Conservation (phyloP, 2,888 invertebrate genomes). For the Leuctra nigra region DNA sequence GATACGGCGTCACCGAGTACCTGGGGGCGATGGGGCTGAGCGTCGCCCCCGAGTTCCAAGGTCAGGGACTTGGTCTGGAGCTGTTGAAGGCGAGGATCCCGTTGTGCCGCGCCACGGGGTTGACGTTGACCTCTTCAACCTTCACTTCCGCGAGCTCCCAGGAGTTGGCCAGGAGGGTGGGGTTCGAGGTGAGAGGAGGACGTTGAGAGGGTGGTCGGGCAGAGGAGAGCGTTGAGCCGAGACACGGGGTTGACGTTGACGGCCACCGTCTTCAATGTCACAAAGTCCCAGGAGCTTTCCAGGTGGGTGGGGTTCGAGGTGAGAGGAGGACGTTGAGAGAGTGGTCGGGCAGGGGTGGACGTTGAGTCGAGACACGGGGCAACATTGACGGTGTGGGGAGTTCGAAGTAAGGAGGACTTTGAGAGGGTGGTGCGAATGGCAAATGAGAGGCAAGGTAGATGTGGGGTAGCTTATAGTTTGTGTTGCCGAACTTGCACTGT, state of each 20-base stretch:
- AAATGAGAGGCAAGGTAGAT: too few relatives aligned
- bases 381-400: too few relatives aligned
- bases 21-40: constrained; percentile 46
- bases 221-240: constrained; percentile 33
- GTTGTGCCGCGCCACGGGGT: constrained; percentile 13
- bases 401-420: too few relatives aligned
- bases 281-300: constrained; percentile 21
- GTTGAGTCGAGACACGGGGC: too few relatives aligned
- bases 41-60: constrained; percentile 44
- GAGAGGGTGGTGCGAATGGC: too few relatives aligned
- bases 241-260: constrained; percentile 21
- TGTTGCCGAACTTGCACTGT: too few relatives aligned
- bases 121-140: constrained; percentile 20
- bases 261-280: constrained; percentile 21
- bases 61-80: constrained; percentile 42
- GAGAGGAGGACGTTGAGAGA: too few relatives aligned
- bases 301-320: constrained; percentile 21
- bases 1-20: constrained; percentile 41
- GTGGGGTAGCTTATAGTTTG: too few relatives aligned
- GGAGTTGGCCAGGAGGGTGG: constrained; percentile 12
- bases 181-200: constrained; percentile 14
- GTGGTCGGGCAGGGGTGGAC: too few relatives aligned
- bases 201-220: too few relatives aligned
- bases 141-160: constrained; percentile 22
- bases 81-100: constrained; percentile 42